Evolutionary conservation across 2,888 invertebrate genomes (phyloP).

Genomic region (Panopea generosa): DNA sequence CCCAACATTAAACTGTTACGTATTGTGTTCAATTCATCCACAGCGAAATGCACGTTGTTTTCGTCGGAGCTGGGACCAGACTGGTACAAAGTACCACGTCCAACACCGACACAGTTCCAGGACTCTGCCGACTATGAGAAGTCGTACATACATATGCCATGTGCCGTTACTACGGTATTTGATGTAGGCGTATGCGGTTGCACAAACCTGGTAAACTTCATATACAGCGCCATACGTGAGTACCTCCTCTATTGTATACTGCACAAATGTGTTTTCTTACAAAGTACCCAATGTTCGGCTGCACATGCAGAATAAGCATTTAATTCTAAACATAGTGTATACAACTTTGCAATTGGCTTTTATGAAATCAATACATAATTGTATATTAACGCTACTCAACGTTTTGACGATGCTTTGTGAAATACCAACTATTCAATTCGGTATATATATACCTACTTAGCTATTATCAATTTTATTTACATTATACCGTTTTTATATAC

Average conservation of each 20-base stretch:
- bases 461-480: no score
- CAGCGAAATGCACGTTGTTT: slow-evolving; percentile 40
- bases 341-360: no score
- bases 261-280: not conserved
- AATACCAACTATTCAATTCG: no score
- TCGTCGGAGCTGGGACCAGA: slow-evolving; percentile 58
- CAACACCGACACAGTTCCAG: slow-evolving; percentile 17
- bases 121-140: slow-evolving; percentile 15
- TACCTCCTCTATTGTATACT: not conserved
- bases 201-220: slow-evolving; percentile 51
- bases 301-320: not conserved
- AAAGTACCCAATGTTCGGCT: not conserved
- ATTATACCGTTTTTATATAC: no score
- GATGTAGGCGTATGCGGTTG: slow-evolving; percentile 56
- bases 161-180: slow-evolving; percentile 56
- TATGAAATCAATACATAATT: no score
- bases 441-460: no score
- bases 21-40: no score
- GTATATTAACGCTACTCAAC: no score
- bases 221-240: slow-evolving; percentile 43
- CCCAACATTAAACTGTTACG: no score
- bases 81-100: slow-evolving; percentile 58
- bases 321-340: no score
- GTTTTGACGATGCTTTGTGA: no score
- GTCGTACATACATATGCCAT: slow-evolving; percentile 61